phyloP scores from a whole-genome alignment of 1,140 invertebrate genomes.

The Achatina immaculata region DNA sequence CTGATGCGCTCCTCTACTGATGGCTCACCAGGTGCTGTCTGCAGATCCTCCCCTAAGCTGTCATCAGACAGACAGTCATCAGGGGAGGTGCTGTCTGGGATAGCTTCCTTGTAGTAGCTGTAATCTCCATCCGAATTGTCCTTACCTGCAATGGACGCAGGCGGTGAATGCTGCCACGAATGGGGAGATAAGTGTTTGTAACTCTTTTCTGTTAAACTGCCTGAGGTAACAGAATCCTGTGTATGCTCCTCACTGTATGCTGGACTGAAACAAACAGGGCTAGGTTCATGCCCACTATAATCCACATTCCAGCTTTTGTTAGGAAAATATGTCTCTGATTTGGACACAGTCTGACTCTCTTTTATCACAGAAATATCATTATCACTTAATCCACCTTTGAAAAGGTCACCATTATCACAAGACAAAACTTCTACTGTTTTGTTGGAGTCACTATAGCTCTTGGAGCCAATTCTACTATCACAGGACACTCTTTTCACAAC shows the following conservation, averaged over 20 bases:
- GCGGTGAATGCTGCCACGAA: slow-evolving; percentile 29
- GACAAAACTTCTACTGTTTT: slow-evolving; percentile 26
- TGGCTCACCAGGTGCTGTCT: slow-evolving; percentile 37
- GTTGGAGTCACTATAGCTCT: not conserved
- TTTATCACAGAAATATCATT: slow-evolving; percentile 39
- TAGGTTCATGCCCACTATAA: slow-evolving; percentile 25
- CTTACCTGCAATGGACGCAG: not conserved
- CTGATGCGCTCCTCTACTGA: slow-evolving; percentile 88
- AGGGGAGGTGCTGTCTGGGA: slow-evolving; percentile 1
- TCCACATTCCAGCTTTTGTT: slow-evolving; percentile 20
- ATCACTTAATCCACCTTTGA: slow-evolving; percentile 38
- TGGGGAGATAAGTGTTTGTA: slow-evolving; percentile 31
- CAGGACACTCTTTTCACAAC: slow-evolving; percentile 16
- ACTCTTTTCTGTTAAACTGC: slow-evolving; percentile 40
- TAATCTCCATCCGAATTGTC: slow-evolving; percentile 14
- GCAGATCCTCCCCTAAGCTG: slow-evolving; percentile 39
- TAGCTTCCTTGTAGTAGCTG: slow-evolving; percentile 14
- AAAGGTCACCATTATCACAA: slow-evolving; percentile 33
- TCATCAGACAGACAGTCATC: slow-evolving; percentile 60
- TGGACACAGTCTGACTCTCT: not conserved
- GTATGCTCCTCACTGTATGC: slow-evolving; percentile 35
- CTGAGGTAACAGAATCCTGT: slow-evolving; percentile 41
- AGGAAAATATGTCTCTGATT: slow-evolving; percentile 32
- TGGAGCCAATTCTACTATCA: slow-evolving; percentile 20
- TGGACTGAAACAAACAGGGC: slow-evolving; percentile 39